phyloP scores from a whole-genome alignment of 1,140 invertebrate genomes.

The Mamestra configurata region DNA sequence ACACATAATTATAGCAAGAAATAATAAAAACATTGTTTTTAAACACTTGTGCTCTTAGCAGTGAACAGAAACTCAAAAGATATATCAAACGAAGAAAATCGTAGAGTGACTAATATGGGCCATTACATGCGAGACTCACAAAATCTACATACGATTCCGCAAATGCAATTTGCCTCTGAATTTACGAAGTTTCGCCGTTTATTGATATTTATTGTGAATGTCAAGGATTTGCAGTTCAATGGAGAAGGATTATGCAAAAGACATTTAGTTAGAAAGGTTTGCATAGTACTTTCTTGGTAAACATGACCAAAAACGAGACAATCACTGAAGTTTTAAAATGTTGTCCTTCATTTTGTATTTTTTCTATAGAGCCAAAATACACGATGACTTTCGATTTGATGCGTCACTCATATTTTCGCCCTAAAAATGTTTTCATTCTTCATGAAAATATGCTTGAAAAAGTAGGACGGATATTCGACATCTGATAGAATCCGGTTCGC shows the following conservation, averaged over 20 bases:
- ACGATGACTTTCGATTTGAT: not conserved
- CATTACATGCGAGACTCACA: slow-evolving; percentile 13
- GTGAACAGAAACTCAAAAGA: not conserved
- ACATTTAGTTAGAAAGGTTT: not conserved
- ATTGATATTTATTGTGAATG: slow-evolving; percentile 27
- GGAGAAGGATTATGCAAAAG: not conserved
- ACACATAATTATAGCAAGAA: too few species aligned
- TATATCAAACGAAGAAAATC: not conserved
- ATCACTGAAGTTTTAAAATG: too few species aligned
- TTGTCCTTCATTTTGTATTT: too few species aligned
- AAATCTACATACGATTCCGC: slow-evolving; percentile 22
- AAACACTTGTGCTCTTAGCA: not conserved
- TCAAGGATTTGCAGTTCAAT: slow-evolving; percentile 21
- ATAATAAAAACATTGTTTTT: not conserved
- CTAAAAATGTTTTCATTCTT: not conserved
- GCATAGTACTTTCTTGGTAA: not conserved
- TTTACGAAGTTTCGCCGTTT: slow-evolving; percentile 5
- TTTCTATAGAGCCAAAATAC: too few species aligned
- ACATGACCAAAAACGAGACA: not conserved
- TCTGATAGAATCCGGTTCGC: not conserved
- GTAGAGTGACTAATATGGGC: slow-evolving; percentile 18
- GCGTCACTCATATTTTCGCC: not conserved
- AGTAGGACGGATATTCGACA: slow-evolving; percentile 1
- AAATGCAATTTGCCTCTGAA: slow-evolving; percentile 24
- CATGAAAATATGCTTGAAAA: not conserved